Base-by-base conservation (phyloP, 2,888 invertebrate species). In the Eurytoma californica region DNA sequence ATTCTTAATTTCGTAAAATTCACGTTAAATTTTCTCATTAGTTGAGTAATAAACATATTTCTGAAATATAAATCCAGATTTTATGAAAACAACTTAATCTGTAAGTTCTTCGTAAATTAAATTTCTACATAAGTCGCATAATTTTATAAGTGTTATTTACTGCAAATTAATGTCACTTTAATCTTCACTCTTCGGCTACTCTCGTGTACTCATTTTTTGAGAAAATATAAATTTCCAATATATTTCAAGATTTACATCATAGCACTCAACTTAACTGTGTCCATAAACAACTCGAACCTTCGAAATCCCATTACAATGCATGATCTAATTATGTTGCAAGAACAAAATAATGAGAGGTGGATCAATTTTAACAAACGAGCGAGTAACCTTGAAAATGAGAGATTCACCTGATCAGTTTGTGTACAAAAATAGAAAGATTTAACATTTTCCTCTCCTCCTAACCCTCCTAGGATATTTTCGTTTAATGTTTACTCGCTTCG, bases 41-140 rank as follows among this genome's bases (percentile, higher is more conserved):
- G 39, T 39, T 39, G 9, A 39, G 39, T 39, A 72, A 68, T 73
- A 72, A 72, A 72, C 20, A 60, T 47, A 47, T 72, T 16, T 47
- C 39, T 66, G 20, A 72, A 78, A 24, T 9, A 18, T 61, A 39
- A 16, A 12, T n/a, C 3, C 13, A 12, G 55, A 12, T n/a, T 55
- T 68, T 60, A 57, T 53, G 47, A 69, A 69, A 69, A 69, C 13
- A 49, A 13, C 16, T n/a, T 20, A 4, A 47, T 30, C 39, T 47
- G n/a, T 63, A n/a, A 60, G 24, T 74, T 74, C 13, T 30, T 39
- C 47, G 60, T 28, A 28, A 13, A 72, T 61, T 12, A 66, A 51
- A 58, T 67, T 58, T 4, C 18, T 13, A 16, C 24, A 5, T 4
- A n/a, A 20, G n/a, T 7, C 14, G 7, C 24, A n/a, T 60, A 16